A percentile compares a stretch with the other conserved stretches of the same genome.
These are phyloP conservation scores for Gymnodraco acuticeps DNA, from an alignment of 2,797 vertebrate genomes.

Conservation along the genomic window DNA sequence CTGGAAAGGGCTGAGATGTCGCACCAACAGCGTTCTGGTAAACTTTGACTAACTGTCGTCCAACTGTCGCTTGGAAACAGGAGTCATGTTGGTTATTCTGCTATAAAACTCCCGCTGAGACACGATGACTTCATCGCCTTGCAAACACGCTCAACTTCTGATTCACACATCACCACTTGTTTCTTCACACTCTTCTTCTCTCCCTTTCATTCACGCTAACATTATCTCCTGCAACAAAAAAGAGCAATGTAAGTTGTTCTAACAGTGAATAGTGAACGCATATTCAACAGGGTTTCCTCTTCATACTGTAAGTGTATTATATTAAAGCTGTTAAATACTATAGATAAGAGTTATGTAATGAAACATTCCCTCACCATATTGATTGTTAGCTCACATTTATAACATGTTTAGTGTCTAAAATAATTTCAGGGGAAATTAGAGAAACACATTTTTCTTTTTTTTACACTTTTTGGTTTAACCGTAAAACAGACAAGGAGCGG, in stretches of 20 bases:
- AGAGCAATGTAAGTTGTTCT: background rate
- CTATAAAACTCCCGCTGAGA: conserved; percentile 25
- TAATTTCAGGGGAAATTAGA: too few relatives aligned
- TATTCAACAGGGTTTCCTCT: too few relatives aligned
- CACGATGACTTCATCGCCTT: background rate
- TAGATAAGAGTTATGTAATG: too few relatives aligned
- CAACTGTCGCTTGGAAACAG: conserved; percentile 32
- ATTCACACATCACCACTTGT: conserved; percentile 9
- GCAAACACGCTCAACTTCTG: conserved; percentile 12
- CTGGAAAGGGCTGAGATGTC: conserved; percentile 4
- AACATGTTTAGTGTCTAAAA: too few relatives aligned
- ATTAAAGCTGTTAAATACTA: background rate
- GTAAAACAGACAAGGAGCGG: too few relatives aligned
- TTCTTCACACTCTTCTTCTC: background rate
- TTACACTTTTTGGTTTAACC: too few relatives aligned
- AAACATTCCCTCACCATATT: too few relatives aligned
- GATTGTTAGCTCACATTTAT: too few relatives aligned
- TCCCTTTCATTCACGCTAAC: background rate
- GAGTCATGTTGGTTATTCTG: conserved; percentile 20
- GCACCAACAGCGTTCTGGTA: conserved; percentile 1
- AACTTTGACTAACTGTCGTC: conserved; percentile 19
- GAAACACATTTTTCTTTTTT: too few relatives aligned
- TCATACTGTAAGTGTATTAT: background rate
- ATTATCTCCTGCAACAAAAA: conserved; percentile 1
- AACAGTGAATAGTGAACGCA: background rate